phyloP scores from a whole-genome alignment of 2,888 invertebrate species.

The Lasioglossum zephyrum region DNA sequence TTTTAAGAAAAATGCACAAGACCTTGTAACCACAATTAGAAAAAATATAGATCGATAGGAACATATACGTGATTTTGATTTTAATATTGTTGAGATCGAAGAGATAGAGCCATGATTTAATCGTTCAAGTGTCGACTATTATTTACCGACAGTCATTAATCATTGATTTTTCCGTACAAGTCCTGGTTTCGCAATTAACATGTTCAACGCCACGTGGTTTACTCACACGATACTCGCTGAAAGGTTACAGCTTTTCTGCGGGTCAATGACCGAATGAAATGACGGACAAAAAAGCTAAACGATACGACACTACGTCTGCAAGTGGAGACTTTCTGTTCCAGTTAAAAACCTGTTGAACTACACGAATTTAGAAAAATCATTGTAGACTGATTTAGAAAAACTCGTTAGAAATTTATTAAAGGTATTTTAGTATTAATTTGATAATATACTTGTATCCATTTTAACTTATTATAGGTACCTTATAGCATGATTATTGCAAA shows the following conservation, averaged over 20 bases:
- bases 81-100: background rate
- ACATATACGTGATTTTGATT: background rate
- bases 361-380: background rate
- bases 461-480: background rate
- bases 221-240: constrained; percentile 24
- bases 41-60: background rate
- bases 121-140: constrained; percentile 8
- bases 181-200: constrained; percentile 27
- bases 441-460: background rate
- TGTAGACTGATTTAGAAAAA: background rate
- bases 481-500: background rate
- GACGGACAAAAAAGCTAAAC: background rate
- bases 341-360: background rate
- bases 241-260: constrained; percentile 26
- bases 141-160: background rate
- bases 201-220: constrained; percentile 29
- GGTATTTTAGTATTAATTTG: background rate
- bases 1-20: background rate
- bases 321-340: background rate
- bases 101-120: background rate
- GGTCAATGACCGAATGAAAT: constrained; percentile 1
- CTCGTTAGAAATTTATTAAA: background rate
- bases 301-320: background rate
- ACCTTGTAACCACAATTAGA: background rate
- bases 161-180: constrained; percentile 8